phyloP scores from a whole-genome alignment of 2,888 invertebrate genomes.

The Cheilosia urbana region DNA sequence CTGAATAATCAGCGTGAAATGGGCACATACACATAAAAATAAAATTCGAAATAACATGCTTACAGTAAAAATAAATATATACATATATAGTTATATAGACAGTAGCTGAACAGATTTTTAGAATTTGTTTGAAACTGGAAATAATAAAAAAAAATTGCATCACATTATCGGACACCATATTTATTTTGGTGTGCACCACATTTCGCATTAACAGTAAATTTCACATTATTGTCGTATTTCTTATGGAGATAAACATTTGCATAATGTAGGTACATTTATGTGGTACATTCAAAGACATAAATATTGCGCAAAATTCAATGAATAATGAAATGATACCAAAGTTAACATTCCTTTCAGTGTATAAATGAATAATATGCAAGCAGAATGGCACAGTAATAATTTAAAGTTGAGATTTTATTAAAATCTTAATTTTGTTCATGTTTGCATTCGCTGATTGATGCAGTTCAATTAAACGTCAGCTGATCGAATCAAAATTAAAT shows the following conservation, averaged over 20 bases:
- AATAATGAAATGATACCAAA: conserved; percentile 74
- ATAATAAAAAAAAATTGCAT: conserved; percentile 48
- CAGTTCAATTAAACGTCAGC: conserved; percentile 15
- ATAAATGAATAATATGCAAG: conserved; percentile 51
- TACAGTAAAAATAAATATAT: conserved; percentile 38
- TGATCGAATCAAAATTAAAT: conserved; percentile 16
- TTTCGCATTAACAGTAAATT: conserved; percentile 20
- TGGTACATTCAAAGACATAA: conserved; percentile 21
- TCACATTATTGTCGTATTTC: conserved; percentile 1
- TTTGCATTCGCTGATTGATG: conserved; percentile 14
- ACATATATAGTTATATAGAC: conserved; percentile 35
- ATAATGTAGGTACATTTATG: conserved; percentile 25
- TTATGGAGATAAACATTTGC: conserved; percentile 7
- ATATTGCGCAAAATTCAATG: conserved; percentile 25
- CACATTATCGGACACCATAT: conserved; percentile 49
- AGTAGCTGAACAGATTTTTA: conserved; percentile 47
- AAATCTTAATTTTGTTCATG: conserved; percentile 8
- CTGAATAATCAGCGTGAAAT: conserved; percentile 17
- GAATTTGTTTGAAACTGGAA: conserved; percentile 38
- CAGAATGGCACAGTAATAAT: conserved; percentile 49
- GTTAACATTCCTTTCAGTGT: conserved; percentile 75
- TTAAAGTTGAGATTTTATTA: conserved; percentile 40
- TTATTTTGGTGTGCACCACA: conserved; percentile 26
- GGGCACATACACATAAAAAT: conserved; percentile 62
- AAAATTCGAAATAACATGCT: conserved; percentile 54